These are phyloP conservation scores for Lycopodina hypogea DNA, from an alignment of 37 sponge, comb jelly and placozoan genomes.

Conservation along the genomic window DNA sequence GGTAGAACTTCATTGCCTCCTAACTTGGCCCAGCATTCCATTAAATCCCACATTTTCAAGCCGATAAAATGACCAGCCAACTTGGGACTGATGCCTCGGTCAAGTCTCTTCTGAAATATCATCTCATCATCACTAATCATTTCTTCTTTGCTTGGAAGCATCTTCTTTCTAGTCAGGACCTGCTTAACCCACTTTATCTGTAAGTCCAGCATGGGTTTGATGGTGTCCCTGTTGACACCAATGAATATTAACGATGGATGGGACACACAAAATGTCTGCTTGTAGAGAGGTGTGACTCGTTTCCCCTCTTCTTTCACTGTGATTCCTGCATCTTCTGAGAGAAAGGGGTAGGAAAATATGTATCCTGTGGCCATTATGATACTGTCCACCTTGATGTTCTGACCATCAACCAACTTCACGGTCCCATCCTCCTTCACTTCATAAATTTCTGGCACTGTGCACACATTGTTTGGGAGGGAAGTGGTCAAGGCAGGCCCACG, in stretches of 20 bases:
- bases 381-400: conserved; percentile 21
- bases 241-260: conserved; percentile 70
- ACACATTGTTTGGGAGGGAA: conserved; percentile 47
- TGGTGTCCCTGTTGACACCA: conserved; percentile 33
- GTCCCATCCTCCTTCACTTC: conserved; percentile 22
- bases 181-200: conserved; percentile 48
- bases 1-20: conserved; percentile 21
- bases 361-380: conserved; percentile 79
- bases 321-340: conserved; percentile 48
- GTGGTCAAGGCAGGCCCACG: not conserved
- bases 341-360: conserved; percentile 66
- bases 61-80: conserved; percentile 54
- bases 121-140: conserved; percentile 47
- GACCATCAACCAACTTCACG: conserved; percentile 33
- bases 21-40: conserved; percentile 20
- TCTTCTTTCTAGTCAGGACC: conserved; percentile 46
- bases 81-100: conserved; percentile 22
- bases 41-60: conserved; percentile 47
- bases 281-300: conserved; percentile 62
- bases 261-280: conserved; percentile 63
- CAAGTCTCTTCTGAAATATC: conserved; percentile 29
- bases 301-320: conserved; percentile 23
- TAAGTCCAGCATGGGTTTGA: conserved; percentile 42
- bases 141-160: conserved; percentile 55
- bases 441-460: conserved; percentile 25